Percentiles rank a stretch among this genome's conserved stretches.
phyloP scores from a whole-genome alignment of 2,797 vertebrate genomes.

The Spinus pinus region DNA sequence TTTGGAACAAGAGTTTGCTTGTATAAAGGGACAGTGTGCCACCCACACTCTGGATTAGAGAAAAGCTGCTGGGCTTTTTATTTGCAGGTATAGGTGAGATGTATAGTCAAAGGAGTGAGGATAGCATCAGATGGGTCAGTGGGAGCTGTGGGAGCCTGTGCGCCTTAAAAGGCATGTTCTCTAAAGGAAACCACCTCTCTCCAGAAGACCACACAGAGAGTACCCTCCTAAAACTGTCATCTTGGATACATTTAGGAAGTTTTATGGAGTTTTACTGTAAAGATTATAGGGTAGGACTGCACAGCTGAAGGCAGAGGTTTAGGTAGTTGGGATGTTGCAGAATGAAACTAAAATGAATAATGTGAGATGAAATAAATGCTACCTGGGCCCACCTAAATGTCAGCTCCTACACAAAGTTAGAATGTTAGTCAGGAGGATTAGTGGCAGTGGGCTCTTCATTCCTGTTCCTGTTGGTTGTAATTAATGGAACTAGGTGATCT shows the following conservation, averaged over 20 bases:
- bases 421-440: not conserved
- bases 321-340: not conserved
- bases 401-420: not conserved
- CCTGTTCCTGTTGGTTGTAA: not conserved
- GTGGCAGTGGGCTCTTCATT: not conserved
- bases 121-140: not conserved
- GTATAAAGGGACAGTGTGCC: accelerated
- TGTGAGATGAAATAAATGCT: not conserved
- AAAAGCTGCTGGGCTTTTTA: not conserved
- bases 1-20: not conserved
- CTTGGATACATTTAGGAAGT: not conserved
- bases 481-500: not conserved
- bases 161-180: not conserved
- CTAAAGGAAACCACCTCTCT: not conserved
- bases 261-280: not conserved
- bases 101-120: not conserved
- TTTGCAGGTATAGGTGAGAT: not conserved
- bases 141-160: not conserved
- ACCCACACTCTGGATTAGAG: not conserved
- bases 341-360: not conserved
- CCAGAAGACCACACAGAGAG: not conserved
- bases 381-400: not conserved
- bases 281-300: not conserved
- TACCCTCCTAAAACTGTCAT: not conserved
- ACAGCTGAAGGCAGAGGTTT: not conserved